Percentiles rank a stretch among this genome's conserved stretches.
phyloP scores from a whole-genome alignment of 2,113 vertebrate genomes.

The Callipepla squamata region DNA sequence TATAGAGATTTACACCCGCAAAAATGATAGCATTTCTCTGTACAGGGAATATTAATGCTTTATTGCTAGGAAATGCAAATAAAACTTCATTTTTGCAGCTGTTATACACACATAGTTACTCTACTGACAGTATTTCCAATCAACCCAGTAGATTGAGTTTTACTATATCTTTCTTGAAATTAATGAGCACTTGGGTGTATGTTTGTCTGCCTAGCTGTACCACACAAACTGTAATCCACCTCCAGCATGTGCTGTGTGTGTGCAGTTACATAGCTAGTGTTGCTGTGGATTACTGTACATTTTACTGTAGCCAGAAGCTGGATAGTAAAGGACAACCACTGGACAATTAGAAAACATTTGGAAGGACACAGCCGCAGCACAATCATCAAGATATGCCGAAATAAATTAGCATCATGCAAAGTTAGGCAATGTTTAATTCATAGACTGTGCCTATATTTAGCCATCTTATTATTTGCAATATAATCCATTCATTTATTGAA shows the following conservation, averaged over 20 bases:
- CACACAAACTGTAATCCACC: background rate
- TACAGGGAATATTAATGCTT: background rate
- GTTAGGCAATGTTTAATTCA: conserved; percentile 75
- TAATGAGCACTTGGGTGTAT: background rate
- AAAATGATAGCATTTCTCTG: background rate
- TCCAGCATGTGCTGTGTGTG: background rate
- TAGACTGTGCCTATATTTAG: conserved; percentile 68
- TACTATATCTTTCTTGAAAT: background rate
- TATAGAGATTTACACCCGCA: background rate
- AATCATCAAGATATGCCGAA: conserved; percentile 62
- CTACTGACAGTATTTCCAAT: background rate
- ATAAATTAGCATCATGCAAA: conserved; percentile 73
- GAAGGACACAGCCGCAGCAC: conserved; percentile 53
- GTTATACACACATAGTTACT: background rate
- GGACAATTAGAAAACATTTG: conserved; percentile 61
- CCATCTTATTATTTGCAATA: conserved; percentile 65
- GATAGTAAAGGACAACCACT: conserved; percentile 60
- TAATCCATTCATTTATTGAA: conserved; percentile 70
- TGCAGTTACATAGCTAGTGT: background rate
- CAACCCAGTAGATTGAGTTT: background rate
- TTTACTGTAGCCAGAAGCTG: conserved; percentile 47
- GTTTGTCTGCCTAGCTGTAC: background rate
- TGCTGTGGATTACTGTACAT: conserved; percentile 4
- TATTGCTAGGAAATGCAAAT: background rate
- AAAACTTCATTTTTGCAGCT: background rate